A percentile compares a stretch with the other conserved stretches of the same genome.
Conservation (phyloP, 2,797 vertebrate genomes). For the Glossophaga mutica region DNA sequence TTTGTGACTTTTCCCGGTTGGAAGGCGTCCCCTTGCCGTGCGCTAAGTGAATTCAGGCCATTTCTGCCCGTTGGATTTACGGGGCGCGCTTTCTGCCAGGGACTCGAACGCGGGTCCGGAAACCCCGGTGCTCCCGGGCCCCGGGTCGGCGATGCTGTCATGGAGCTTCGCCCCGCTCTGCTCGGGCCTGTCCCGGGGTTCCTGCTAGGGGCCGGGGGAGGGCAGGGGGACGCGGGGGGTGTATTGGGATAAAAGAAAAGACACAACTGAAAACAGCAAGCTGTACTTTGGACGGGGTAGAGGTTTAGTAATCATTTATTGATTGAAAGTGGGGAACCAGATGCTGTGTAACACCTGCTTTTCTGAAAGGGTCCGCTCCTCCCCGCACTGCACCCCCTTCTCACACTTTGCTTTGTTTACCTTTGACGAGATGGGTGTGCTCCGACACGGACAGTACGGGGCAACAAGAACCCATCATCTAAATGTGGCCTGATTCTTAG, state of each 20-base stretch:
- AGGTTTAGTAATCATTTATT: neutral
- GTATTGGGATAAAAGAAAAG: neutral
- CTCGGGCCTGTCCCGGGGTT: neutral
- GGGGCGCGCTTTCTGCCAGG: neutral
- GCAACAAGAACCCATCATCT: neutral
- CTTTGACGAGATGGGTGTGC: neutral
- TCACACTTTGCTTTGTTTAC: neutral
- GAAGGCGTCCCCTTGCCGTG: neutral
- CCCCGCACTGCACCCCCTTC: neutral
- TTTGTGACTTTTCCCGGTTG: neutral
- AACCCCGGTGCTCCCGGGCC: neutral
- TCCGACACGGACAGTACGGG: neutral
- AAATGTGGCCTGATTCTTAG: neutral
- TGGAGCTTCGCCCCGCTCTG: neutral
- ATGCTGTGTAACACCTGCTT: neutral
- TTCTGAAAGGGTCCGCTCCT: neutral
- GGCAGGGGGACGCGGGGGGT: rapidly evolving
- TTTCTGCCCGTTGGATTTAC: neutral
- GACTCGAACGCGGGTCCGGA: neutral
- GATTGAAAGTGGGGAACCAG: neutral
- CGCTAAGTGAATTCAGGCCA: rapidly evolving
- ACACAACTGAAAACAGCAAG: neutral
- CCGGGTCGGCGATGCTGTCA: neutral
- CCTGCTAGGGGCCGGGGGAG: neutral
- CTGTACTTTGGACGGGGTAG: neutral